A percentile compares a stretch with the other conserved stretches of the same genome.
Evolutionary conservation across 2,888 invertebrate species (phyloP).

Genomic region (Brenthis ino): DNA sequence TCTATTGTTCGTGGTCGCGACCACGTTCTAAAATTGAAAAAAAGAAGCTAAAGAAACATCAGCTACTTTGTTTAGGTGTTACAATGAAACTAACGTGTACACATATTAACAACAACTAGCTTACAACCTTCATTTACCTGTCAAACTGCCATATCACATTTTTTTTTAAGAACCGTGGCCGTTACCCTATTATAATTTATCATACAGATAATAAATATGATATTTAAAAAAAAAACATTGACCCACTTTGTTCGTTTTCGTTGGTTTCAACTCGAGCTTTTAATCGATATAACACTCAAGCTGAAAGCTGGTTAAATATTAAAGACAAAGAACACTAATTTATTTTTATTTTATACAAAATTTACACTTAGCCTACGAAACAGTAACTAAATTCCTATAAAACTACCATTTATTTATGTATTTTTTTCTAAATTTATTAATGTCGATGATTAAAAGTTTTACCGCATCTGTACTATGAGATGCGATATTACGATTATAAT

Average conservation of each 20-base stretch:
- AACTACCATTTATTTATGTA: not conserved
- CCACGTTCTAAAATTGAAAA: constrained; percentile 33
- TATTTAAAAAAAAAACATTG: constrained; percentile 30
- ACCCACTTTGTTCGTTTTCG: constrained; percentile 38
- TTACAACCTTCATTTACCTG: constrained; percentile 48
- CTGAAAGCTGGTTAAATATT: constrained; percentile 18
- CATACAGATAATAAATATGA: constrained; percentile 29
- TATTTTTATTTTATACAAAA: constrained; percentile 29
- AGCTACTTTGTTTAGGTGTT: constrained; percentile 22
- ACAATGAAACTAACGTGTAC: constrained; percentile 20
- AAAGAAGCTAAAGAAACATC: constrained; percentile 8
- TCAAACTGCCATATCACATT: constrained; percentile 49
- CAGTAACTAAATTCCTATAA: constrained; percentile 15
- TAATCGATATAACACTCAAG: constrained; percentile 34
- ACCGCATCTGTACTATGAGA: no score
- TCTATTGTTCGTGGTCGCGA: constrained; percentile 30
- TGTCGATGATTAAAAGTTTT: no score
- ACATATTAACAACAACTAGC: constrained; percentile 40
- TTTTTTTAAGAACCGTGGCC: constrained; percentile 60
- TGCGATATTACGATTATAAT: no score
- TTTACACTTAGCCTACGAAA: constrained; percentile 34
- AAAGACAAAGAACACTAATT: constrained; percentile 29
- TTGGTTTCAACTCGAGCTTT: constrained; percentile 22
- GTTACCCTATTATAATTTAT: constrained; percentile 34
- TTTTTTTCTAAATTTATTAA: no score